These are phyloP conservation scores for Lepidotrigona ventralis DNA, from an alignment of 1,140 invertebrate genomes.

Conservation along the genomic window DNA sequence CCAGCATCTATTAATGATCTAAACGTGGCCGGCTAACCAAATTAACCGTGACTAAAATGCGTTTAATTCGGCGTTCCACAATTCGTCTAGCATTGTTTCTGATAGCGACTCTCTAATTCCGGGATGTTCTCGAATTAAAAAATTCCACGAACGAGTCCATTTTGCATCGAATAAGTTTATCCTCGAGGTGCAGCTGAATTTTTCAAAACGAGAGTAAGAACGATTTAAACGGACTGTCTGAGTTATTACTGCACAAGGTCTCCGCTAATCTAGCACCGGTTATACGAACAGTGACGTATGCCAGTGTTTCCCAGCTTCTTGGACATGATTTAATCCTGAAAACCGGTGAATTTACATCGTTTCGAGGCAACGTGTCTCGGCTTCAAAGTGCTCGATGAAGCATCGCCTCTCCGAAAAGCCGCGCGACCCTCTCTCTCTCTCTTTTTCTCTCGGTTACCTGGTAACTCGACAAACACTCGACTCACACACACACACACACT, in stretches of 20 bases:
- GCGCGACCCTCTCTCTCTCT: too few relatives aligned
- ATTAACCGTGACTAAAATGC: constrained; percentile 79
- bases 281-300: neutral
- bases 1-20: constrained; percentile 75
- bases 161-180: neutral
- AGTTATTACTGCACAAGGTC: neutral
- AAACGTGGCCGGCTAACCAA: constrained; percentile 76
- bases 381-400: constrained; percentile 12
- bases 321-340: constrained; percentile 19
- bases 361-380: neutral
- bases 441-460: constrained; percentile 21
- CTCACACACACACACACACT: constrained; percentile 14
- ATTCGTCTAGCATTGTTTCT: constrained; percentile 44
- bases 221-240: neutral
- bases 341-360: constrained; percentile 22
- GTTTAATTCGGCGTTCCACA: constrained; percentile 67
- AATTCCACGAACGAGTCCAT: neutral
- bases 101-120: neutral
- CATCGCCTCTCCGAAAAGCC: neutral
- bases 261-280: neutral
- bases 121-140: neutral
- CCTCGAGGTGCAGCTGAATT: neutral
- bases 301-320: constrained; percentile 8
- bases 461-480: neutral
- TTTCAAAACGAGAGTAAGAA: neutral